phyloP scores from a whole-genome alignment of 37 sponge, comb jelly and placozoan genomes.

The Spongia lamella region DNA sequence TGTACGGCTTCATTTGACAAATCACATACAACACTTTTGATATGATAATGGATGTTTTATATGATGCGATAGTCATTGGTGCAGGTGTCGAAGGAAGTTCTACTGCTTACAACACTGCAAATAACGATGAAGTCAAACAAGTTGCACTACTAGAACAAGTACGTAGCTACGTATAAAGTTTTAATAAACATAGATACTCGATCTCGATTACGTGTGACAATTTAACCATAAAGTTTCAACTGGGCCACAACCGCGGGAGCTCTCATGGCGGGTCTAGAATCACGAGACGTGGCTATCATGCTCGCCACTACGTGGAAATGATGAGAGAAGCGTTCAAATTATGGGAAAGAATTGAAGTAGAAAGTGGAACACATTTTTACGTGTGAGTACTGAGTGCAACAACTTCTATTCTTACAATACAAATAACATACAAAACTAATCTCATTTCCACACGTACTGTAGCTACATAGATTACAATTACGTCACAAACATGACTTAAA shows the following conservation, averaged over 20 bases:
- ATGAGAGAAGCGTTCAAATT: conserved; percentile 75
- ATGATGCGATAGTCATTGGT: conserved; percentile 75
- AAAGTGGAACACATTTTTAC: conserved; percentile 53
- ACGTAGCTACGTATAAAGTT: no score
- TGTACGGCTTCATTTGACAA: no score
- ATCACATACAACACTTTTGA: no score
- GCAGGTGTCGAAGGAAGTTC: conserved; percentile 85
- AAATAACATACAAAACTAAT: no score
- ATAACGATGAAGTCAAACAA: conserved; percentile 24
- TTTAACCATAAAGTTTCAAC: conserved; percentile 64
- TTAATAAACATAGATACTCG: no score
- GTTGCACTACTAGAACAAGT: conserved; percentile 82
- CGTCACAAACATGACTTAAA: neutral
- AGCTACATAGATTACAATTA: neutral
- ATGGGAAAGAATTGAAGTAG: conserved; percentile 73
- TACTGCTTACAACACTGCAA: conserved; percentile 67
- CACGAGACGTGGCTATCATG: conserved; percentile 60
- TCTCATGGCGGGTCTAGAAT: conserved; percentile 84
- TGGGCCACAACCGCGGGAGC: conserved; percentile 81
- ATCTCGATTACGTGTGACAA: no score
- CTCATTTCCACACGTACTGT: no score
- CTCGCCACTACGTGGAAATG: conserved; percentile 64
- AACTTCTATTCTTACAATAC: no score
- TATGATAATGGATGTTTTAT: neutral
- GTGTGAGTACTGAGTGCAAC: conserved; percentile 19